Base-by-base conservation (phyloP, 2,888 invertebrate genomes). In the Oscheius sp. region DNA sequence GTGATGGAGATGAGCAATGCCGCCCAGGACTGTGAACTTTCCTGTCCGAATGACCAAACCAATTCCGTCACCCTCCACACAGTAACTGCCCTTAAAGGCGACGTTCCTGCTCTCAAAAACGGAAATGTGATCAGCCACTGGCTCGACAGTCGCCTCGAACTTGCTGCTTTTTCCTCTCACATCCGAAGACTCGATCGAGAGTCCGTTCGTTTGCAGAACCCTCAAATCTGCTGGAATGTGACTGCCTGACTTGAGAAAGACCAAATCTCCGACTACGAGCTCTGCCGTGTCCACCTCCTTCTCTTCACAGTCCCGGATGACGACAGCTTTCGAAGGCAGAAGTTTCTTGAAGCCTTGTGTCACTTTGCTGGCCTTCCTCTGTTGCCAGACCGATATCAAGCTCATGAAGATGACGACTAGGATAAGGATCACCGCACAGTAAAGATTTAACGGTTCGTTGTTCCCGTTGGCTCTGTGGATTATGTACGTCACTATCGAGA, bases 221-320 rank as follows among this genome's bases (percentile, higher is more conserved):
- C 89, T 76, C 58, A 88, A 78, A 70, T 89, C 88, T 5, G 89
- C 89, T 13, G 89, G 89, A n/a, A 89, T 83, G 63, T 84, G 80
- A 66, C 83, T 82, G 9, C 88, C 86, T n/a, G 83, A 78, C 62
- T 84, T 76, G 37, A 87, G 77, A 58, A 85, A 81, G 1, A 89
- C 83, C n/a, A 89, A 70, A 76, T 89, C 89, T 32, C 89, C 89
- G 11, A 89, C 85, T 2, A 89, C 89, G n/a, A 89, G 77, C 37
- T 89, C 86, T 11, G 84, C 86, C 10, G 86, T 82, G 32, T 70
- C 70, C n/a, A 89, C 79, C 60, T 81, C 84, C 88, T 95, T 91
- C 90, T 96, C 96, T 91, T 96, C 95, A 85, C 96, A 95, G 91
- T 96, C 96, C 86, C 98, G 93, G 88, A 97, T 85, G 9, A 90